Base-by-base conservation (phyloP, 2,797 vertebrate genomes). In the Setipinna tenuifilis region DNA sequence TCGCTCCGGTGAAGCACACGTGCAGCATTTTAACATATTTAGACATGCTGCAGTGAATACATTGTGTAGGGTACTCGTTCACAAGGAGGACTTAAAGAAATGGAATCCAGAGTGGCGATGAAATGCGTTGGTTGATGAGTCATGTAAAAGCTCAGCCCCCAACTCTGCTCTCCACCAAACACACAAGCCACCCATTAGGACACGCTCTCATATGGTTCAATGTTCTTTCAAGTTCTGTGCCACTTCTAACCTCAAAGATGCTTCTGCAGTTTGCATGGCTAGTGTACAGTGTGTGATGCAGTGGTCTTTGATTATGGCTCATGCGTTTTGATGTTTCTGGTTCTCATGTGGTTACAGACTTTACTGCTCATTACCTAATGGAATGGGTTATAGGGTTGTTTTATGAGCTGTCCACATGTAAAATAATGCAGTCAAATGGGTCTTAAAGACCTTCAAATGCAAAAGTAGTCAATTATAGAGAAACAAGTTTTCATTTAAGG, bases 191-290 rank as follows among this genome's bases (percentile, higher is more conserved):
- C 11, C 23, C 62, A 71, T 16, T 35, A 71, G 68, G 16, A 35
- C 14, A 71, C 14, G 35, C 62, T 11, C 11, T 25, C 50, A 59
- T 59, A 59, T 11, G 5, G 16, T 59, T 59, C 58, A 19, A 19
- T 59, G 35, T 78, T 19, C 31, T 21, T 44, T 7, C 10, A 21
- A 17, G 17, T 44, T 21, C 35, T 78, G 35, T 41, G 71, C 35
- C 71, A 44, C 71, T 78, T 44, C 7, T 41, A 41, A 44, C 71
- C 17, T 78, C 17, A 21, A 14, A 78, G 31, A 44, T 21, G 31
- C 31, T 41, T 75, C 7, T 78, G 35, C 71, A 78, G 71, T 78
- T 78, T 78, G 71, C 31, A 78, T 78, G 71, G 65, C 31, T 75
- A 75, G 68, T 21, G 71, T 78, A 21, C 71, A 44, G 71, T 78